Evolutionary conservation across 2,888 invertebrate species (phyloP), one percentile per base, ranked within the genome.

Genomic region (Megaustenia siamemsis): DNA sequence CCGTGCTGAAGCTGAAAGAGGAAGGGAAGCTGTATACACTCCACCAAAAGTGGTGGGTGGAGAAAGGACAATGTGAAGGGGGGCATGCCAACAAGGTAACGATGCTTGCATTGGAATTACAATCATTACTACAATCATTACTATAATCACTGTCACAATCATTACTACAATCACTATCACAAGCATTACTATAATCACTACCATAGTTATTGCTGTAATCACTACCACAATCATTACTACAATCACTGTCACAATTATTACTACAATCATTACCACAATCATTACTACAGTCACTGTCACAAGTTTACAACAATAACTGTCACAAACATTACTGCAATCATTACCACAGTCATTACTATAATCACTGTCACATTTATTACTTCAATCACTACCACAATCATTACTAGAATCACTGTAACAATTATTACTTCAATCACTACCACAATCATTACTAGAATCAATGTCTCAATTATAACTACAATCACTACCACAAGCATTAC

Each of bases 1-100:
- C 97, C 1, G 97, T 99, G 75, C 95, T 98, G 85, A 96, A 96
- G 86, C 95, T 98, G 89, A 97, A 97, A 94, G 98, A 98, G 93
- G 97, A 97, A 88, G 99, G 98, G 0, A 97, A 97, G 92, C 95
- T 99, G 90, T 96, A 97, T 85, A 97, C 97, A 93, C 94, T 99
- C 89, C 96, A 97, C 93, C 97, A 97, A 92, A 97, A 97, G 95
- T 99, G 99, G 99, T 99, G 97, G 98, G 97, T 96, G 94, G 97
- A 97, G 93, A 93, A 94, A 88, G 94, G 94, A 78, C 94, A 95
- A 88, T 95, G 95, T 90, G 94, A 89, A 1, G 87, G 84, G 18
- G 86, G 81, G n/a, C 81, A 80, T 15, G 76, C 75, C 15, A 73
- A 73, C 5, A 85, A 82, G 76, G 85, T 85, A 45, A 28, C 12